Percentiles rank a stretch among this genome's conserved stretches.
These are phyloP conservation scores for Chionoecetes opilio DNA, from an alignment of 1,140 invertebrate species.

Conservation along the genomic window DNA sequence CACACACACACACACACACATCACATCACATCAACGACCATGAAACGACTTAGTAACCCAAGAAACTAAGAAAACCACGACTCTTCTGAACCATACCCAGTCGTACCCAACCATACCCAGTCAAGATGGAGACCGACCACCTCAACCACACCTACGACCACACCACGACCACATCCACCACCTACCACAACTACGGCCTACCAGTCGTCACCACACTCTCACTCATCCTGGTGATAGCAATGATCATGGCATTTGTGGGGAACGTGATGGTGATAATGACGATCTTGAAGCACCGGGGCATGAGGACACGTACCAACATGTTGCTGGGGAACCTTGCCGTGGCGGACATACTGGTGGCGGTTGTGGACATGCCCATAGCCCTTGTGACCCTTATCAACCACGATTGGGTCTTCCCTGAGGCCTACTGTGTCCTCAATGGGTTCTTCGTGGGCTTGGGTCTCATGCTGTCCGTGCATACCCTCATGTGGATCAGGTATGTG, in stretches of 20 bases:
- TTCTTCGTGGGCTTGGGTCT: conserved; percentile 84
- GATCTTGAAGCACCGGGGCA: conserved; percentile 83
- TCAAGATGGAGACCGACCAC: not conserved
- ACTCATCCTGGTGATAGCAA: conserved; percentile 53
- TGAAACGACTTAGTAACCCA: no score
- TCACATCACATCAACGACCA: no score
- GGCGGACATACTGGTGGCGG: conserved; percentile 84
- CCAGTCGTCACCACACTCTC: conserved; percentile 35
- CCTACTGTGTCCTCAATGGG: conserved; percentile 84
- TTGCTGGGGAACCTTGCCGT: conserved; percentile 85
- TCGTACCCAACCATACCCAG: not conserved
- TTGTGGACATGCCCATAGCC: conserved; percentile 84
- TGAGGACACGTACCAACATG: conserved; percentile 85
- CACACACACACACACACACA: no score
- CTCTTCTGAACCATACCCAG: not conserved
- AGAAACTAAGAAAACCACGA: not conserved
- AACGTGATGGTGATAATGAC: conserved; percentile 82
- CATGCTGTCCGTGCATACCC: conserved; percentile 84
- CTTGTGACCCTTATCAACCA: conserved; percentile 83
- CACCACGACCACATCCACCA: not conserved
- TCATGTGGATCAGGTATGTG: conserved; percentile 85
- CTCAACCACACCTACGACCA: not conserved
- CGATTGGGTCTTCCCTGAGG: conserved; percentile 83
- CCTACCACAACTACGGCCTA: not conserved
- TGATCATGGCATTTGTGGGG: conserved; percentile 67